Evolutionary conservation across 1,140 invertebrate genomes (phyloP).

Genomic region (Caenorhabditis brenneri): DNA sequence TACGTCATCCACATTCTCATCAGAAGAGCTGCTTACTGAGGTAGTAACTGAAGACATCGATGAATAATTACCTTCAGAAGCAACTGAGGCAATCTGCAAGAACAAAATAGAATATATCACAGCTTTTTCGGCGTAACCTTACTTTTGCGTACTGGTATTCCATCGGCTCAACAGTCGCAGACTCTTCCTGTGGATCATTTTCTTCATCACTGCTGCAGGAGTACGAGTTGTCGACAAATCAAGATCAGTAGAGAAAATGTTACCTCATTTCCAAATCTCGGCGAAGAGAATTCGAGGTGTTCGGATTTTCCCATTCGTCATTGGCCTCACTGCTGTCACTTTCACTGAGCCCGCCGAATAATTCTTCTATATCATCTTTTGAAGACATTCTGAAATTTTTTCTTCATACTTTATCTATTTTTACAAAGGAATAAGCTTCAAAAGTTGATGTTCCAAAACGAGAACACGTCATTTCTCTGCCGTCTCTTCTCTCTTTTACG

Average conservation of each 20-base stretch:
- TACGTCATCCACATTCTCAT: too few species aligned
- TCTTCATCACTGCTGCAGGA: slow-evolving; percentile 26
- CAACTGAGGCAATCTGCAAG: not conserved
- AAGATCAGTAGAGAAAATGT: not conserved
- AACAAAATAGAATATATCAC: too few species aligned
- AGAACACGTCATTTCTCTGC: too few species aligned
- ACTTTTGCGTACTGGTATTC: too few species aligned
- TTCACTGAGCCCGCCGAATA: slow-evolving; percentile 14
- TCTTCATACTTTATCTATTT: not conserved
- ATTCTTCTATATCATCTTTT: not conserved
- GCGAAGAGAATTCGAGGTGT: not conserved
- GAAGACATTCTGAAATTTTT: not conserved
- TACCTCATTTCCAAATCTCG: slow-evolving; percentile 31
- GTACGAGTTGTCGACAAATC: not conserved
- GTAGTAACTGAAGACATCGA: not conserved
- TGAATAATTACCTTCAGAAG: not conserved
- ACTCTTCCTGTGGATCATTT: not conserved
- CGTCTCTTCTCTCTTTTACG: too few species aligned
- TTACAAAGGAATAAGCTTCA: not conserved
- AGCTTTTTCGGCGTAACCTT: too few species aligned
- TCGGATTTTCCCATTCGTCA: not conserved
- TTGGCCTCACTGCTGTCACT: not conserved
- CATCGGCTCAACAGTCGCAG: not conserved
- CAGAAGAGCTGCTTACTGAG: not conserved
- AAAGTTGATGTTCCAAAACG: too few species aligned